Evolutionary conservation across 2,113 vertebrate genomes (phyloP).

Genomic region (Ahaetulla prasina): DNA sequence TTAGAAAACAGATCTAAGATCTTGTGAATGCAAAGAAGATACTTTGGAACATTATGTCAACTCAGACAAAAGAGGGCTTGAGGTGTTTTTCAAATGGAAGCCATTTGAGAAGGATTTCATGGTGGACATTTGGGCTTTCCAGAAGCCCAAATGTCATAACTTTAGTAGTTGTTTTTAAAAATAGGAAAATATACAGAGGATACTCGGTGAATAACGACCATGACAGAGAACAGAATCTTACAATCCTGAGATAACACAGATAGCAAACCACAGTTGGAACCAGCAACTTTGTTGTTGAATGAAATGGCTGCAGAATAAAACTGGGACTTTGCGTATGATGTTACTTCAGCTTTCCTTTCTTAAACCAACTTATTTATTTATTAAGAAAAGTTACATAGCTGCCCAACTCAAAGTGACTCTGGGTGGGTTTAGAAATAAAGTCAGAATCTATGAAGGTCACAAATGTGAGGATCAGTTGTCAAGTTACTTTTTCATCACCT

Average conservation of each 20-base stretch:
- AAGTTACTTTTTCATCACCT: not conserved
- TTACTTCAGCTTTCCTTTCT: not conserved
- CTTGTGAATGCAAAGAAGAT: not conserved
- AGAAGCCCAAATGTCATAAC: not conserved
- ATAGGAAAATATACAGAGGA: not conserved
- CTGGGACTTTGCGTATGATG: not conserved
- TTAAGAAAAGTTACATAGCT: not conserved
- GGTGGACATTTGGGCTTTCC: no score
- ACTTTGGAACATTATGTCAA: not conserved
- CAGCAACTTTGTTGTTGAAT: not conserved
- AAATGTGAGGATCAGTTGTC: not conserved
- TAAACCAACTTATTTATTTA: not conserved
- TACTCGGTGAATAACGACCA: not conserved
- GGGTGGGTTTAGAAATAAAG: not conserved
- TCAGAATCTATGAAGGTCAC: not conserved
- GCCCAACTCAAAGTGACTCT: not conserved
- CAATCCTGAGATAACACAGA: not conserved
- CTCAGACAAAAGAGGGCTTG: not conserved
- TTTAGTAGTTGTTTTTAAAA: not conserved
- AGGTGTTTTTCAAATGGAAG: not conserved
- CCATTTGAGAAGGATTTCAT: not conserved
- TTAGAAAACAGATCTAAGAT: not conserved
- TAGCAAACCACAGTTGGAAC: not conserved
- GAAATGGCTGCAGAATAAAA: not conserved
- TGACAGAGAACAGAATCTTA: not conserved